These are phyloP conservation scores for Diarsia mendica DNA, from an alignment of 2,888 invertebrate genomes.

Conservation along the genomic window DNA sequence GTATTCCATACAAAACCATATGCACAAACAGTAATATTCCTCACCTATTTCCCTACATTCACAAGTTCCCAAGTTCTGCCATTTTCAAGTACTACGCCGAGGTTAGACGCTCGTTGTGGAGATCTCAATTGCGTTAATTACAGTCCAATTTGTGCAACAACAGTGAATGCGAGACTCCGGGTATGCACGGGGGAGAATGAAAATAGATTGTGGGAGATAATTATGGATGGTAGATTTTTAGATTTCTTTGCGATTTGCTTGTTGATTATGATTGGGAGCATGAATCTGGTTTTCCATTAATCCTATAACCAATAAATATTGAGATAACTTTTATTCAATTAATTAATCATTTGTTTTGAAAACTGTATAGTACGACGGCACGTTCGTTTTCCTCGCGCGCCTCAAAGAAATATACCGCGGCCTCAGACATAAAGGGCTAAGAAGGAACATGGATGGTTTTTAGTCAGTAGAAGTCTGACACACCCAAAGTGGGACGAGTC, in stretches of 20 bases:
- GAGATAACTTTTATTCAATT: too few species aligned
- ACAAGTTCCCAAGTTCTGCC: conserved; percentile 11
- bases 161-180: conserved; percentile 25
- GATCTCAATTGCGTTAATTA: conserved; percentile 59
- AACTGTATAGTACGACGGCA: too few species aligned
- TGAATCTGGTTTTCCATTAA: too few species aligned
- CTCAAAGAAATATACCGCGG: too few species aligned
- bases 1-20: not conserved
- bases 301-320: too few species aligned
- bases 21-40: conserved; percentile 17
- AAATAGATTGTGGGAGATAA: conserved; percentile 3
- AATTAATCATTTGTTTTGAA: too few species aligned
- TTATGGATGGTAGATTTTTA: not conserved
- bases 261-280: not conserved
- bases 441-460: too few species aligned
- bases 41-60: conserved; percentile 13
- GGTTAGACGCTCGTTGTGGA: conserved; percentile 42
- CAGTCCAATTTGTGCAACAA: conserved; percentile 54
- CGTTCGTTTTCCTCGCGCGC: too few species aligned
- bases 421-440: too few species aligned
- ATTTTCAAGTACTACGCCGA: conserved; percentile 35
- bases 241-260: not conserved
- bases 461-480: too few species aligned
- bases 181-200: conserved; percentile 10
- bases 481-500: too few species aligned